These are phyloP conservation scores for Meloidogyne floridensis DNA, from an alignment of 1,140 invertebrate genomes.

Conservation along the genomic window DNA sequence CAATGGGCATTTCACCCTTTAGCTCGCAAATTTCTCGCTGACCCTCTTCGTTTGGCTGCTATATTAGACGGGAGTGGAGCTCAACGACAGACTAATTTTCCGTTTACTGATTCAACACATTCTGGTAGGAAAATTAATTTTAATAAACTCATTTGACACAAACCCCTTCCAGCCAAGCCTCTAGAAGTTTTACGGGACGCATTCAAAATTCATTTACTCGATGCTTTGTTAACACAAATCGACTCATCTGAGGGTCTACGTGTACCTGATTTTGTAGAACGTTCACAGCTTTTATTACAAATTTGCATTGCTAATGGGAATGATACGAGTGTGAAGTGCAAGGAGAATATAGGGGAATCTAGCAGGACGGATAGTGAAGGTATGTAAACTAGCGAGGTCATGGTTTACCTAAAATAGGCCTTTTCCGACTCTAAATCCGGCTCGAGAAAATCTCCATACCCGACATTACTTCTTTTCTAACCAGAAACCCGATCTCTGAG, in stretches of 20 bases:
- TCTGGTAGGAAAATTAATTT: too few relatives aligned
- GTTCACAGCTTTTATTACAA: conserved; percentile 56
- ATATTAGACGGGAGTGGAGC: conserved; percentile 32
- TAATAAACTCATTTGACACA: neutral
- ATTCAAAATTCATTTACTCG: conserved; percentile 62
- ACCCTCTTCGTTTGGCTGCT: conserved; percentile 27
- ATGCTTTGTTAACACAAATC: conserved; percentile 49
- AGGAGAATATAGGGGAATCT: conserved; percentile 12
- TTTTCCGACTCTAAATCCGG: too few relatives aligned
- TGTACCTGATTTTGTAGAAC: conserved; percentile 61
- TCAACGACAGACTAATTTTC: conserved; percentile 41
- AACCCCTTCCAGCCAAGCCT: conserved; percentile 54
- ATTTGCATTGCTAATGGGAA: conserved; percentile 48
- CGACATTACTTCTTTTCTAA: too few relatives aligned
- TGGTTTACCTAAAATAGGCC: too few relatives aligned
- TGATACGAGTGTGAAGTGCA: conserved; percentile 21
- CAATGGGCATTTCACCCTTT: conserved; percentile 62
- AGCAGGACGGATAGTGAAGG: neutral
- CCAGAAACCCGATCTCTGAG: too few relatives aligned
- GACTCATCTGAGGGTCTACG: conserved; percentile 26
- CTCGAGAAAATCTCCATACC: too few relatives aligned
- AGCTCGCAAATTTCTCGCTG: conserved; percentile 50
- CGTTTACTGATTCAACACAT: conserved; percentile 32
- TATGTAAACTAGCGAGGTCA: neutral
- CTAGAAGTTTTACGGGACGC: conserved; percentile 54